A percentile compares a stretch with the other conserved stretches of the same genome.
Evolutionary conservation across 1,140 invertebrate species (phyloP).

Genomic region (Achatina immaculata): DNA sequence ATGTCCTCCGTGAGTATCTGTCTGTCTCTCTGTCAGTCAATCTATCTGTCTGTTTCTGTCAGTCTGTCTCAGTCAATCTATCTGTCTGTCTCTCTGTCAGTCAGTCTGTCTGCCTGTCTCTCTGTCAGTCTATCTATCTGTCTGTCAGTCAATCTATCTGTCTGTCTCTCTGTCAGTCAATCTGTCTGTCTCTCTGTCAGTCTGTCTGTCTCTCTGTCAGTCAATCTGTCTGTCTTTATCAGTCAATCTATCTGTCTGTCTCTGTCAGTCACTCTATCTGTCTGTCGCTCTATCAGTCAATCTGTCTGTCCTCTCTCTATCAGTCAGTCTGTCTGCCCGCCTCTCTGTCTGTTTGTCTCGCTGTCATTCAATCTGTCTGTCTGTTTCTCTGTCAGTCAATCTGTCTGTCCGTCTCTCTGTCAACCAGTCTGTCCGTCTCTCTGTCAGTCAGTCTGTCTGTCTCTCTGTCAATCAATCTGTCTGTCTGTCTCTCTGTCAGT

Average conservation of each 20-base stretch:
- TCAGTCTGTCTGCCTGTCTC: too few relatives aligned
- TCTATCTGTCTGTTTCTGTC: slow-evolving; percentile 24
- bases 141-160: too few relatives aligned
- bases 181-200: slow-evolving; percentile 28
- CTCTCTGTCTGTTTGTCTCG: not conserved
- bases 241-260: not conserved
- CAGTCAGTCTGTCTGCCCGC: slow-evolving; percentile 20
- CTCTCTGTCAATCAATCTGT: too few relatives aligned
- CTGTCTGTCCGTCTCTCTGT: slow-evolving; percentile 21
- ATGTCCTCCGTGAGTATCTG: slow-evolving; percentile 22
- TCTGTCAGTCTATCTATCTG: too few relatives aligned
- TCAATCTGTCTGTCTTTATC: not conserved
- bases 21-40: slow-evolving; percentile 15
- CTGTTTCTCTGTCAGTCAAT: slow-evolving; percentile 3
- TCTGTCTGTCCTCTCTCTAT: not conserved
- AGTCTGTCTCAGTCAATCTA: slow-evolving; percentile 22
- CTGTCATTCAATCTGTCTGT: slow-evolving; percentile 12
- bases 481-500: not conserved
- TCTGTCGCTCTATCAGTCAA: not conserved
- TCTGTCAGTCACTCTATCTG: not conserved
- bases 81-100: slow-evolving; percentile 1
- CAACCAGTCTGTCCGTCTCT: not conserved
- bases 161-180: too few relatives aligned
- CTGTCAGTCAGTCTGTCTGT: slow-evolving; percentile 15
- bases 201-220: slow-evolving; percentile 27